phyloP scores from a whole-genome alignment of 1,140 invertebrate species.

The Drosophila orosa region DNA sequence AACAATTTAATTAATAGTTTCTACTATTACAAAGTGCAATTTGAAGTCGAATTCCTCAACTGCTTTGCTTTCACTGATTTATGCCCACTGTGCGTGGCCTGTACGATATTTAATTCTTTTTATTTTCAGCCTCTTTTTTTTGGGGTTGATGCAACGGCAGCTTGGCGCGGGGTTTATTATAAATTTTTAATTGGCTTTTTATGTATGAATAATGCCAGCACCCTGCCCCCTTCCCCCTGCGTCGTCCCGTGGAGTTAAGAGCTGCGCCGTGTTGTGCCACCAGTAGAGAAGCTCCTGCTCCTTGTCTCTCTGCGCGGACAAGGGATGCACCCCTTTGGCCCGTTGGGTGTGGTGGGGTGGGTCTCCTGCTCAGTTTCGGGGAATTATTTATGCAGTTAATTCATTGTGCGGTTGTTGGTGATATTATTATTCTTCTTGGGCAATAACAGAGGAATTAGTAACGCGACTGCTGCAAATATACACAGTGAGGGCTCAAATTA shows the following conservation, averaged over 20 bases:
- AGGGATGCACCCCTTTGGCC: slow-evolving; percentile 23
- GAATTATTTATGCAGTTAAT: slow-evolving; percentile 76
- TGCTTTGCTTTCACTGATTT: not conserved
- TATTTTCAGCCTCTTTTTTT: slow-evolving; percentile 41
- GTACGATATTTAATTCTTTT: slow-evolving; percentile 61
- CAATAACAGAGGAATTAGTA: slow-evolving; percentile 31
- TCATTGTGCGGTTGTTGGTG: slow-evolving; percentile 68
- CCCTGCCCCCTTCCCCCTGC: slow-evolving; percentile 28
- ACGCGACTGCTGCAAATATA: slow-evolving; percentile 21
- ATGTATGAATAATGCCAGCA: slow-evolving; percentile 77
- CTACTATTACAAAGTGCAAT: not conserved
- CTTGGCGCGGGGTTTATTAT: slow-evolving; percentile 78
- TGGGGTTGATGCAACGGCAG: slow-evolving; percentile 58
- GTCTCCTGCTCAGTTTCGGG: slow-evolving; percentile 46
- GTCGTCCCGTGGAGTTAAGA: slow-evolving; percentile 23
- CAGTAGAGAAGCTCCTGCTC: slow-evolving; percentile 37
- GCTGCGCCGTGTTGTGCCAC: slow-evolving; percentile 19
- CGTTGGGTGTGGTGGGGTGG: slow-evolving; percentile 10
- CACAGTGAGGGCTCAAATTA: not conserved
- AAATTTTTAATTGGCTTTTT: slow-evolving; percentile 83
- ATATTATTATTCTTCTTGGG: slow-evolving; percentile 32
- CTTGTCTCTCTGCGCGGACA: slow-evolving; percentile 1
- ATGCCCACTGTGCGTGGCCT: slow-evolving; percentile 2
- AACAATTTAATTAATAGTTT: not conserved
- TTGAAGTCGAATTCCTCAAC: not conserved